Conservation (phyloP, 2,113 vertebrate species). For the Syngnathus scovelli region DNA sequence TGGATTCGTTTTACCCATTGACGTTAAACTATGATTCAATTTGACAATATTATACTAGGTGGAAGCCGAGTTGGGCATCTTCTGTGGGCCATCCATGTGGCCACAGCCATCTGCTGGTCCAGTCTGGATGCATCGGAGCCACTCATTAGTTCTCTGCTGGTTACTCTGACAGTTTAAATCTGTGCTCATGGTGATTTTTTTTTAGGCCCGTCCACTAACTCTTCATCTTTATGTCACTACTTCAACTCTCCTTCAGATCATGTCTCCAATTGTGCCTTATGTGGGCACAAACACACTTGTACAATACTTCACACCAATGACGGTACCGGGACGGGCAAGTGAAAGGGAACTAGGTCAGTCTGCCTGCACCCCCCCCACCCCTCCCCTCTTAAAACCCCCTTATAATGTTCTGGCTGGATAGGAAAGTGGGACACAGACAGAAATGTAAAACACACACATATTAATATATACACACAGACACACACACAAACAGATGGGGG, state of each 20-base stretch:
- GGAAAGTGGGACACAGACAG: conserved; percentile 54
- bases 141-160: conserved; percentile 60
- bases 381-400: conserved; percentile 42
- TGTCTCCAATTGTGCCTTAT: conserved; percentile 39
- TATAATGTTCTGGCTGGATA: conserved; percentile 55
- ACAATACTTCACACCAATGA: conserved; percentile 36
- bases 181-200: conserved; percentile 38
- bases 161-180: conserved; percentile 42
- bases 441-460: conserved; percentile 20
- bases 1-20: neutral
- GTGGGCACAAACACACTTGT: conserved; percentile 1
- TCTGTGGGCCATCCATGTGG: conserved; percentile 61
- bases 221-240: conserved; percentile 39
- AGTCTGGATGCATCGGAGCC: conserved; percentile 48
- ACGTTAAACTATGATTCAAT: no score
- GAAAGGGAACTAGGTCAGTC: conserved; percentile 65
- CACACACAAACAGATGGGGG: conserved; percentile 45
- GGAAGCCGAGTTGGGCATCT: conserved; percentile 49
- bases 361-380: conserved; percentile 41
- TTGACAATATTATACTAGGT: conserved; percentile 21
- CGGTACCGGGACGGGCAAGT: conserved; percentile 34
- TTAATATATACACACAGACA: conserved; percentile 13
- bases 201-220: conserved; percentile 47
- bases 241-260: conserved; percentile 29
- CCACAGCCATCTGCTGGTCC: conserved; percentile 63